A percentile compares a stretch with the other conserved stretches of the same genome.
Conservation (phyloP, 2,113 vertebrate species). For the Apus apus region DNA sequence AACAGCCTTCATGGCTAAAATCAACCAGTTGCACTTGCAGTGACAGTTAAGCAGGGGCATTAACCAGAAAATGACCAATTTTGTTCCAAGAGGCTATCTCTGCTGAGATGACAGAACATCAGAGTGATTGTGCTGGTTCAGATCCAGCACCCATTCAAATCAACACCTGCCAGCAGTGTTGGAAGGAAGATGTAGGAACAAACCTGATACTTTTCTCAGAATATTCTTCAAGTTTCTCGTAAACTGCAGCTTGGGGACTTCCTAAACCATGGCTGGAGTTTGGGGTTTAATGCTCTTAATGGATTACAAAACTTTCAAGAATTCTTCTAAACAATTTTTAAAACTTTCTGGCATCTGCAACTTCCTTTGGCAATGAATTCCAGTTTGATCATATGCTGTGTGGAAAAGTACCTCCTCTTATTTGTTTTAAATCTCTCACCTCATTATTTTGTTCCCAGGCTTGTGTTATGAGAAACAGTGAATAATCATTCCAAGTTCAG, state of each 20-base stretch:
- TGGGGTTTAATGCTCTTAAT: background rate
- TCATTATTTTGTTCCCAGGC: background rate
- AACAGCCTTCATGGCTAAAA: background rate
- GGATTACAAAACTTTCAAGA: background rate
- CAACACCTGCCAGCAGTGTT: background rate
- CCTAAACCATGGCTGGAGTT: background rate
- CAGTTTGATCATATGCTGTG: background rate
- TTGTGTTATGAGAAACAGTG: background rate
- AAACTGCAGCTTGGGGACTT: background rate
- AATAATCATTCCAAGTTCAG: background rate
- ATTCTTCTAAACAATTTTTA: background rate
- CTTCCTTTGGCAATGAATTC: background rate
- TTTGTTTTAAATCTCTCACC: conserved; percentile 13
- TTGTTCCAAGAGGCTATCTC: background rate
- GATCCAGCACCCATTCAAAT: background rate
- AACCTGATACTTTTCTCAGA: background rate
- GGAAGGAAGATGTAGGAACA: background rate
- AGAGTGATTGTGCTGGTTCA: background rate
- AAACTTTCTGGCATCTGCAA: background rate
- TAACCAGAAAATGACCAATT: background rate
- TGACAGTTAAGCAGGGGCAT: background rate
- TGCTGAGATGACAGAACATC: background rate
- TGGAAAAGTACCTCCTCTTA: background rate
- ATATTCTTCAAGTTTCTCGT: background rate
- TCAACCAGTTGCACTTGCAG: background rate